Evolutionary conservation across 2,113 vertebrate species (phyloP).

Genomic region (Lepus timidus): DNA sequence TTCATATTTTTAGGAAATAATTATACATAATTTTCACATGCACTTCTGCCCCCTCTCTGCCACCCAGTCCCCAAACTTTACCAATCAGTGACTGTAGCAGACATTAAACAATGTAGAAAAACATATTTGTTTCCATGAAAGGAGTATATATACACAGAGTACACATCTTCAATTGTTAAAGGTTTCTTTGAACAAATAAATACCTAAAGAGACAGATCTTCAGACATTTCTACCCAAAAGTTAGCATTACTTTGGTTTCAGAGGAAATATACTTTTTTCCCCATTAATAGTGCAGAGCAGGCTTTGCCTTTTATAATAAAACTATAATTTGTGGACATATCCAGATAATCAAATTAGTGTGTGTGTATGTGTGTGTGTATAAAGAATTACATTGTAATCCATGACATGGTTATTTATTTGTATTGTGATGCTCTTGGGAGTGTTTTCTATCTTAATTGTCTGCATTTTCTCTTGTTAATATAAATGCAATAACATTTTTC

Average conservation of each 20-base stretch:
- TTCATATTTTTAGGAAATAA: neutral
- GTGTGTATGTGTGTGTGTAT: neutral
- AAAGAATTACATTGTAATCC: neutral
- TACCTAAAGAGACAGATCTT: neutral
- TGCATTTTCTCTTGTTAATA: neutral
- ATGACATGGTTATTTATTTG: neutral
- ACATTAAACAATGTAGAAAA: neutral
- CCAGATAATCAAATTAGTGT: neutral
- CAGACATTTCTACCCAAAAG: neutral
- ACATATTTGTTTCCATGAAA: neutral
- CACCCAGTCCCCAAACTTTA: neutral
- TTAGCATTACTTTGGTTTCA: constrained; percentile 36
- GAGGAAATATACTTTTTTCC: neutral
- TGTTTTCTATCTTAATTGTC: neutral
- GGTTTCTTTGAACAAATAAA: constrained; percentile 35
- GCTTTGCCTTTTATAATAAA: neutral
- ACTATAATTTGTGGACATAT: neutral
- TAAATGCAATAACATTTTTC: neutral
- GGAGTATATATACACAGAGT: neutral
- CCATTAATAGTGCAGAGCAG: neutral
- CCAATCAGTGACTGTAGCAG: neutral
- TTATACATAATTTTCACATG: neutral
- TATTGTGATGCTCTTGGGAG: constrained; percentile 27
- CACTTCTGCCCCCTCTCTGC: neutral
- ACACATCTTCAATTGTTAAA: neutral